phyloP scores from a whole-genome alignment of 1,140 invertebrate genomes.

The Pomacea maculata region DNA sequence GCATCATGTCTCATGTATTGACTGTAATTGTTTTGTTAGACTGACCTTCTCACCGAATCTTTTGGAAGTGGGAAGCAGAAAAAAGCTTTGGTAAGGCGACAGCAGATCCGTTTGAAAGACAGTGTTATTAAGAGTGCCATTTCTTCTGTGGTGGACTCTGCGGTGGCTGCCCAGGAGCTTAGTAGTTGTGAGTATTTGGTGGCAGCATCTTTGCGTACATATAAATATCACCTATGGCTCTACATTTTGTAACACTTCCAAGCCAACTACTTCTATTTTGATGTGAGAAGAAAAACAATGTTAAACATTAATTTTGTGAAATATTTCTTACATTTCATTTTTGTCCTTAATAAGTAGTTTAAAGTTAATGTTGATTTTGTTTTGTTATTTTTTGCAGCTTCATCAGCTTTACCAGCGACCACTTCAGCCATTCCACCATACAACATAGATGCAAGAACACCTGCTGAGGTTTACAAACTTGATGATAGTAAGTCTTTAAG shows the following conservation, averaged over 20 bases:
- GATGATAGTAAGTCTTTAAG: slow-evolving; percentile 32
- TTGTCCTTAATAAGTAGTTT: too few species aligned
- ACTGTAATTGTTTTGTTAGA: neutral
- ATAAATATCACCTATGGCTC: too few species aligned
- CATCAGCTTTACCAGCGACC: too few species aligned
- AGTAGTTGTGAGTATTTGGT: too few species aligned
- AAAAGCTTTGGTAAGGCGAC: neutral
- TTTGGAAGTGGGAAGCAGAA: slow-evolving; percentile 24
- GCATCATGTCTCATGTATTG: neutral
- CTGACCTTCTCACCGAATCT: slow-evolving; percentile 14
- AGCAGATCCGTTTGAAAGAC: slow-evolving; percentile 12
- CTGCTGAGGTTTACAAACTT: slow-evolving; percentile 34
- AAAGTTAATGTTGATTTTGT: too few species aligned
- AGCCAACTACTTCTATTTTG: too few species aligned
- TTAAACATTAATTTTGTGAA: too few species aligned
- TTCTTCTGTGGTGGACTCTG: slow-evolving; percentile 6
- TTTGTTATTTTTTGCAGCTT: too few species aligned
- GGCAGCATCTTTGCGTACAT: too few species aligned
- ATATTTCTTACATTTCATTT: too few species aligned
- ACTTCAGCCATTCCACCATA: slow-evolving; percentile 32
- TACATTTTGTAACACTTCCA: too few species aligned
- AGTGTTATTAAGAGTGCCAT: slow-evolving; percentile 5
- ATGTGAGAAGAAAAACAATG: too few species aligned
- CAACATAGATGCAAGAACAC: slow-evolving; percentile 34
- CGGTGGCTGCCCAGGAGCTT: neutral